A percentile compares a stretch with the other conserved stretches of the same genome.
Conservation (phyloP, 2,888 invertebrate species). For the Polyommatus icarus region DNA sequence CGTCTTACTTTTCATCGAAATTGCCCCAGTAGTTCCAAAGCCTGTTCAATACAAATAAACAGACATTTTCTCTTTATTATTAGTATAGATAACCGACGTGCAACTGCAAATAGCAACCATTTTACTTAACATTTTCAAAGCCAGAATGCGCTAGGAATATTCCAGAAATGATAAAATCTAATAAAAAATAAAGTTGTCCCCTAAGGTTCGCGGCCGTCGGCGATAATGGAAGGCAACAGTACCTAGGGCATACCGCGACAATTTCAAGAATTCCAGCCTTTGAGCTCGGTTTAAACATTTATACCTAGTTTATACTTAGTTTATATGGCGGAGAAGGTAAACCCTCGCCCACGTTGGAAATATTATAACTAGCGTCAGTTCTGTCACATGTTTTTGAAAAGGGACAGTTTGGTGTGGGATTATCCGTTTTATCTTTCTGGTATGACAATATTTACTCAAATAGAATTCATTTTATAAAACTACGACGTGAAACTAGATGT, state of each 20-base stretch:
- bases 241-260: background rate
- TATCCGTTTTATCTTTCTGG: background rate
- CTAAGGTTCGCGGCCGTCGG: background rate
- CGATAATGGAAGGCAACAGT: background rate
- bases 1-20: no score
- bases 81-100: background rate
- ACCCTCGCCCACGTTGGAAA: background rate
- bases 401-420: background rate
- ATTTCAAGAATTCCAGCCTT: background rate
- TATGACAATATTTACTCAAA: background rate
- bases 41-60: no score
- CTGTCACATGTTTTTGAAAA: no score
- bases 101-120: background rate
- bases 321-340: background rate
- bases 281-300: background rate
- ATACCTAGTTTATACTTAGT: background rate
- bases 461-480: no score
- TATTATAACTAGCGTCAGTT: background rate
- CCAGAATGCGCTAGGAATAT: background rate
- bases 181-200: slow-evolving; percentile 1
- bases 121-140: background rate
- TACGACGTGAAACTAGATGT: no score
- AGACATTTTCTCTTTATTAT: no score
- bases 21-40: no score
- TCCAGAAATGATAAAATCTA: background rate